Evolutionary conservation across 2,888 invertebrate genomes (phyloP), one percentile per base, ranked within the genome.

Genomic region (Lumbricus terrestris): DNA sequence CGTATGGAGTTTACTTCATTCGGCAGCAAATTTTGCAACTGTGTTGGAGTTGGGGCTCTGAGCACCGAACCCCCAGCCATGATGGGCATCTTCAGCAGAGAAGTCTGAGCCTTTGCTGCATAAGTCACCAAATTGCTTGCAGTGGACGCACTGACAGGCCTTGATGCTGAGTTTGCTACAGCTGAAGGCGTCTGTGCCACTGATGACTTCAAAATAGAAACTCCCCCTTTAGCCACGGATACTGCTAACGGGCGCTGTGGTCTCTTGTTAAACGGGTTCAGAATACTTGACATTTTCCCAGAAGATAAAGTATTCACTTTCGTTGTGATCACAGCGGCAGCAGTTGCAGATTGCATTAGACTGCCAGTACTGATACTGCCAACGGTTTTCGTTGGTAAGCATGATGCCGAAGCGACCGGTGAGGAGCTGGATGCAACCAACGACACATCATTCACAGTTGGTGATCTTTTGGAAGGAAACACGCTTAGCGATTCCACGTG

Each of bases 261-360:
- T 69, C n/a, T 69, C 69, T n/a, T 6, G n/a, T 69, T 29, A n/a
- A 11, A n/a, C 29, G 29, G 29, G 69, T 16, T n/a, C 29, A 69
- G 69, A 69, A 69, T 69, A 69, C 69, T 69, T 69, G 69, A 69
- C 69, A 69, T 69, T 69, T 69, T 69, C n/a, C 69, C n/a, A 69
- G n/a, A 13, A 69, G 29, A n/a, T 69, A n/a, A 69, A 69, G 69
- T 11, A 69, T n/a, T 69, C 69, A 69, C 69, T 69, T 69, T 69
- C n/a, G 69, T n/a, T 69, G 69, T 3, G n/a, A 69, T n/a, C 69
- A 69, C n/a, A n/a, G n/a, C 69, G n/a, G 47, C 69, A 69, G 40
- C n/a, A n/a, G n/a, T 11, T 69, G 69, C 69, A 69, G 8, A n/a
- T 8, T n/a, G 69, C 69, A 69, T 6, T n/a, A n/a, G 0, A 69